phyloP scores from a whole-genome alignment of 1,140 invertebrate species.

The Drosophila pachea region DNA sequence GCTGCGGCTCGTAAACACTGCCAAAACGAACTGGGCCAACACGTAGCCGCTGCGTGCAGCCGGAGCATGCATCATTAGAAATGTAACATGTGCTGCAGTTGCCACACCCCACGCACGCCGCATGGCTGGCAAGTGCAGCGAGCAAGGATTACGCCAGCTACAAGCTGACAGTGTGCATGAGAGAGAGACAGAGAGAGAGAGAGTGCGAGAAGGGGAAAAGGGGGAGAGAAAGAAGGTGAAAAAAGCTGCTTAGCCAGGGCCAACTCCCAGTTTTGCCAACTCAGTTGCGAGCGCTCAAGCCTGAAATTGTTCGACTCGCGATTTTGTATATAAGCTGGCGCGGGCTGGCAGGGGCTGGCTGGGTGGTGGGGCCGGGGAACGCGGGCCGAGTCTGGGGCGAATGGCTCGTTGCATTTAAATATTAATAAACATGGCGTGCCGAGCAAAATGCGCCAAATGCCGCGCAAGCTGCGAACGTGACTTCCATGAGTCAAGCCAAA shows the following conservation, averaged over 20 bases:
- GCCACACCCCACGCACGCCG: not conserved
- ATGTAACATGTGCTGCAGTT: slow-evolving; percentile 61
- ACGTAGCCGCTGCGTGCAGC: slow-evolving; percentile 41
- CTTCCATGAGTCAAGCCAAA: slow-evolving; percentile 67
- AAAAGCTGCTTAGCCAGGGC: slow-evolving; percentile 2
- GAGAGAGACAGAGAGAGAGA: too few relatives aligned
- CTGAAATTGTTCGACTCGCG: slow-evolving; percentile 65
- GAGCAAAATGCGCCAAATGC: slow-evolving; percentile 67
- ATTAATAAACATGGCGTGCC: slow-evolving; percentile 77
- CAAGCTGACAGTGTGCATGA: slow-evolving; percentile 1
- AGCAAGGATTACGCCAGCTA: slow-evolving; percentile 56
- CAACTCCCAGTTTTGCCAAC: slow-evolving; percentile 7
- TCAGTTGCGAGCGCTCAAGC: slow-evolving; percentile 54
- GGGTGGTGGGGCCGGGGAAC: not conserved
- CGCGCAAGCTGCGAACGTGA: slow-evolving; percentile 59
- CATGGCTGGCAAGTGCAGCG: slow-evolving; percentile 26
- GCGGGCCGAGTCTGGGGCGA: slow-evolving; percentile 39
- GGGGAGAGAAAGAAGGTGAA: not conserved
- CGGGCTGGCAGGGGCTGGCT: slow-evolving; percentile 3
- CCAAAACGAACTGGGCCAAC: slow-evolving; percentile 33
- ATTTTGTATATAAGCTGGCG: slow-evolving; percentile 10
- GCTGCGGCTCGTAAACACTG: slow-evolving; percentile 2
- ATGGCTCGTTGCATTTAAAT: slow-evolving; percentile 76
- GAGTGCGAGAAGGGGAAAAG: too few relatives aligned
- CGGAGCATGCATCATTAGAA: slow-evolving; percentile 71